Percentiles rank a stretch among this genome's conserved stretches.
Evolutionary conservation across 2,113 vertebrate genomes (phyloP).

Genomic region (Odocoileus virginianus): DNA sequence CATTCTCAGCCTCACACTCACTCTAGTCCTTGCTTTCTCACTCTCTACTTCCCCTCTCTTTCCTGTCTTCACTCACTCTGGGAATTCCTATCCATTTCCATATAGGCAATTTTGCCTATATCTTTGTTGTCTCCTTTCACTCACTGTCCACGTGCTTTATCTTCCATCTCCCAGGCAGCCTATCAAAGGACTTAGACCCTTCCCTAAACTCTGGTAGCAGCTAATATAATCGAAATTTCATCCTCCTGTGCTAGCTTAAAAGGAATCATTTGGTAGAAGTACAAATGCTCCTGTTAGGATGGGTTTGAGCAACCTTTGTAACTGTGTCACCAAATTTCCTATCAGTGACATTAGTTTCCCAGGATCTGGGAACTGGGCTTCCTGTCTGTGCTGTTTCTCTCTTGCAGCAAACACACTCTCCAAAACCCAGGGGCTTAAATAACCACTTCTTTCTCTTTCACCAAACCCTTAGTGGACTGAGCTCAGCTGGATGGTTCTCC

Average conservation of each 20-base stretch:
- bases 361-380: not conserved
- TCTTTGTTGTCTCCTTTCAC: constrained; percentile 7
- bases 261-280: not conserved
- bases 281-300: not conserved
- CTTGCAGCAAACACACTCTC: not conserved
- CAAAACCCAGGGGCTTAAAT: not conserved
- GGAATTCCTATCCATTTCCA: not conserved
- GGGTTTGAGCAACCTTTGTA: not conserved
- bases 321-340: not conserved
- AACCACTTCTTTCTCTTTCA: constrained; percentile 9
- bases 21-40: not conserved
- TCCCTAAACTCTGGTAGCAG: not conserved
- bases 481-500: not conserved
- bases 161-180: not conserved
- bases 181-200: not conserved
- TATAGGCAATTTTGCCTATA: not conserved
- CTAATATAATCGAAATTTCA: not conserved
- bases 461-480: not conserved
- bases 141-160: not conserved
- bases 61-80: not conserved
- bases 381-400: not conserved
- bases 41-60: not conserved
- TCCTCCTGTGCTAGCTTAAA: not conserved
- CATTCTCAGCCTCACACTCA: not conserved
- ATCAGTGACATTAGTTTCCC: not conserved